phyloP scores from a whole-genome alignment of 1,140 invertebrate species.

The Aphis craccivora region DNA sequence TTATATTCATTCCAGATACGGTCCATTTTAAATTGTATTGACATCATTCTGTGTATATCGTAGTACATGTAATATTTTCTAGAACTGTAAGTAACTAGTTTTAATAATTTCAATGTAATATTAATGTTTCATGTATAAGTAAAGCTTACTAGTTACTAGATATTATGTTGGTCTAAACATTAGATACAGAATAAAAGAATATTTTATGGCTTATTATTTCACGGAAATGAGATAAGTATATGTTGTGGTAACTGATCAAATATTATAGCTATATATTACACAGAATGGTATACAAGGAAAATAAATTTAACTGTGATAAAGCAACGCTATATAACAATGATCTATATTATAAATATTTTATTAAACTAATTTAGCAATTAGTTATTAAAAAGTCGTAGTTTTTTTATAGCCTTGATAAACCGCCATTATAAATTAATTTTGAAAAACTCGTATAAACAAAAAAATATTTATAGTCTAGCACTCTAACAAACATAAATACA shows the following conservation, averaged over 20 bases:
- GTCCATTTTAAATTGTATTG: too few species aligned
- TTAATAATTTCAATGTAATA: neutral
- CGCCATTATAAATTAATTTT: neutral
- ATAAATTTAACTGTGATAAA: neutral
- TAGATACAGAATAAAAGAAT: neutral
- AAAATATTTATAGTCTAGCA: neutral
- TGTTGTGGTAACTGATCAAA: neutral
- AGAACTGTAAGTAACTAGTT: neutral
- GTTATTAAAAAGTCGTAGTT: neutral
- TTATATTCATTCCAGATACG: too few species aligned
- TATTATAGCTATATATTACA: neutral
- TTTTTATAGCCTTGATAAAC: neutral
- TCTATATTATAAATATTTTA: neutral
- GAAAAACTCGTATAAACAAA: neutral
- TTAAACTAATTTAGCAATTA: neutral
- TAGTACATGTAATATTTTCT: neutral
- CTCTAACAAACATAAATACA: neutral
- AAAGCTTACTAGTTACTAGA: neutral
- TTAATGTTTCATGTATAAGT: neutral
- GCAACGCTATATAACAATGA: neutral
- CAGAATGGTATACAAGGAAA: neutral
- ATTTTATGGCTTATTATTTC: neutral
- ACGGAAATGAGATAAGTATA: neutral
- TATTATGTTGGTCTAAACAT: neutral
- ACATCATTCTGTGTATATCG: too few species aligned